Conservation (phyloP, 2,797 vertebrate species). For the Acanthiza pusilla region DNA sequence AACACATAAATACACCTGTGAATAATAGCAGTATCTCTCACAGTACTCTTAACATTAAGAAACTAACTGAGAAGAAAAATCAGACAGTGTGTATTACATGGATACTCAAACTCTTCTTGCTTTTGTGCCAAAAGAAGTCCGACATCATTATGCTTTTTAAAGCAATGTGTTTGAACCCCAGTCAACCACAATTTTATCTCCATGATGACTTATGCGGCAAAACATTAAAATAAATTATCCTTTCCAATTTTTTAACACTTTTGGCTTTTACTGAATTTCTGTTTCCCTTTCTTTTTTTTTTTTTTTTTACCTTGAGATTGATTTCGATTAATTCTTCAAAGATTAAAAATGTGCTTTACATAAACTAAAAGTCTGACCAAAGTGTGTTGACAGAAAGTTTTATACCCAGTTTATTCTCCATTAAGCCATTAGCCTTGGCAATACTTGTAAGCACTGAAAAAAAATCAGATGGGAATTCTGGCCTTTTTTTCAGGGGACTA, state of each 20-base stretch:
- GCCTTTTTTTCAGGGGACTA: background rate
- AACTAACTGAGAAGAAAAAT: background rate
- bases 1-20: background rate
- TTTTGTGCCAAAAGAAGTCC: background rate
- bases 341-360: background rate
- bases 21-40: background rate
- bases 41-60: background rate
- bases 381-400: background rate
- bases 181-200: background rate
- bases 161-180: background rate
- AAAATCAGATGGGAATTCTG: background rate
- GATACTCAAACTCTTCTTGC: background rate
- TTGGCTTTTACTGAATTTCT: background rate
- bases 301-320: background rate
- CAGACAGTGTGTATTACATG: background rate
- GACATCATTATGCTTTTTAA: background rate
- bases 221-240: background rate
- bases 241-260: background rate
- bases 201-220: background rate
- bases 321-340: background rate
- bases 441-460: background rate
- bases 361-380: background rate
- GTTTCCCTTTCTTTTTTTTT: too few relatives aligned
- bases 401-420: background rate
- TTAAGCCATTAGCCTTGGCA: background rate